These are phyloP conservation scores for Endotricha flammealis DNA, from an alignment of 2,888 invertebrate genomes.

Conservation along the genomic window DNA sequence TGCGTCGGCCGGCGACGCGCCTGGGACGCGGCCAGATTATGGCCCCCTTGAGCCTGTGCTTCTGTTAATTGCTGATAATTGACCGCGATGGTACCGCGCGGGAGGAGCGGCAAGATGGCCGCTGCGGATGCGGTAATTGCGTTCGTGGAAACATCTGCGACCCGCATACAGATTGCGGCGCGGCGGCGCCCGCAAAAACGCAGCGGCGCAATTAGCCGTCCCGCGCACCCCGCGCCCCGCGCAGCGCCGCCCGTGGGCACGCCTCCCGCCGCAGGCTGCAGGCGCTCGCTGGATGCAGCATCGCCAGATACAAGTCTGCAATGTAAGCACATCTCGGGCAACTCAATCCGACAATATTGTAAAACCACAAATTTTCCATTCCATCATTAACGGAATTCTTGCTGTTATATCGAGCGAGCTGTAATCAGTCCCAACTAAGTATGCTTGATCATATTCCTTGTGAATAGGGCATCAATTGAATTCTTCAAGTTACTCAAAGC, in stretches of 20 bases:
- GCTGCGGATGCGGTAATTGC: slow-evolving; percentile 70
- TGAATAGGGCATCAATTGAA: no score
- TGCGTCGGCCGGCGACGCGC: background rate
- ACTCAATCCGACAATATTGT: no score
- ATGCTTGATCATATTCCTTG: no score
- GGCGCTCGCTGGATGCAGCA: slow-evolving; percentile 3
- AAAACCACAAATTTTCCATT: no score
- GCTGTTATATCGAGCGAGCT: no score
- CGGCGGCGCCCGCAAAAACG: slow-evolving; percentile 46
- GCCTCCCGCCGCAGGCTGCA: slow-evolving; percentile 17
- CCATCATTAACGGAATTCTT: no score
- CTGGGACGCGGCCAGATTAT: slow-evolving; percentile 11
- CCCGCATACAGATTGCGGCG: slow-evolving; percentile 58
- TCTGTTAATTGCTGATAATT: slow-evolving; percentile 59
- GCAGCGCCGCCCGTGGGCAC: slow-evolving; percentile 13
- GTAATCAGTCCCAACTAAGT: no score
- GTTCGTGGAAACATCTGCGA: slow-evolving; percentile 59
- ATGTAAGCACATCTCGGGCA: no score
- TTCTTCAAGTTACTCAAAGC: no score
- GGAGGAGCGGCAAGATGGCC: slow-evolving; percentile 55
- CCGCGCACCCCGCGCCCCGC: slow-evolving; percentile 14
- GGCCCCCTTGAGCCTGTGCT: slow-evolving; percentile 20
- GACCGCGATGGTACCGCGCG: slow-evolving; percentile 33
- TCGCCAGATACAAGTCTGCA: background rate
- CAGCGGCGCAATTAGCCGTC: slow-evolving; percentile 44